Evolutionary conservation across 1,140 invertebrate genomes (phyloP), one percentile per base, ranked within the genome.

Genomic region (Hyphantria cunea): DNA sequence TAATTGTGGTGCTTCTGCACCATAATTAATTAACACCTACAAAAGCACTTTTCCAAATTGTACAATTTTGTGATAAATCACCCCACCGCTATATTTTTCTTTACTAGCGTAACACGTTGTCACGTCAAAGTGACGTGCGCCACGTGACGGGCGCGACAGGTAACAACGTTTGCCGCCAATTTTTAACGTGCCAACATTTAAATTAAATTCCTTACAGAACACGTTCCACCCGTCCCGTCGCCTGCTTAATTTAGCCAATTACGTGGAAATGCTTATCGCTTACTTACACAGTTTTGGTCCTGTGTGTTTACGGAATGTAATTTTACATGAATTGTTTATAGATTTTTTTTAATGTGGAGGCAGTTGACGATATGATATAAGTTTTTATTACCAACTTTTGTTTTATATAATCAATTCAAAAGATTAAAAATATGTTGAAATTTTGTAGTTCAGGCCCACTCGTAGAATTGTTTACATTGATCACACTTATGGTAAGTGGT

Each of bases 141-240:
- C 53, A 71, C 74, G 64, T 53, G 60, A 62, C 65, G 59, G 10
- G 47, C 34, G 54, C 72, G 72, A 73, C 74, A 82, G 75, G 73
- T 78, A 75, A 68, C 74, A 67, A 64, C 64, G 66, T 72, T 65
- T 64, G 44, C 34, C 59, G 69, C 41, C 56, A 70, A 73, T 79
- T 81, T 81, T 81, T 81, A 79, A 78, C 74, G 61, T 51, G 65
- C 37, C 64, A 69, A 79, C 76, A 74, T 81, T 81, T 77, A 81
- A 81, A 79, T 66, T 66, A 61, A 66, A 66, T 66, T 59, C 64
- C 42, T 7, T 13, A n/a, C 25, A 39, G 37, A 12, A 15, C 12
- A 61, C 37, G 14, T 45, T 13, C 12, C 45, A 31, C 50, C 37
- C 48, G 63, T 65, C 63, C 15, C 64, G 48, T 12, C 48, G 41